These are phyloP conservation scores for Oreotrochilus melanogaster DNA, from an alignment of 2,113 vertebrate species.

Conservation along the genomic window DNA sequence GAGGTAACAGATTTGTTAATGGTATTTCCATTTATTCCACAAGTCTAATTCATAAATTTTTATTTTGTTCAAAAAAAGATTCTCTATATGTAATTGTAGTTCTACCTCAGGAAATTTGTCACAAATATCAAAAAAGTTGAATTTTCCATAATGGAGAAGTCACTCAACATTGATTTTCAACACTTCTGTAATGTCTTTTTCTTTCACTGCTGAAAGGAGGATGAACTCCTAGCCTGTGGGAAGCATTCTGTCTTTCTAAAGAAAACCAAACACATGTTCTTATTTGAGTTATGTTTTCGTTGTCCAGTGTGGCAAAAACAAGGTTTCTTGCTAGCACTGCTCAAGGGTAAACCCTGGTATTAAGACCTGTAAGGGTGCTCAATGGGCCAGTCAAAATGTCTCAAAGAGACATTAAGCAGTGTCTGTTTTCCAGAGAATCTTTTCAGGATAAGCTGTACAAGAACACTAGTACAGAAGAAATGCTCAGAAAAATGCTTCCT, in stretches of 20 bases:
- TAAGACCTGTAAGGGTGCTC: background rate
- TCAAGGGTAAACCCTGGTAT: background rate
- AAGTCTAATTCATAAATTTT: background rate
- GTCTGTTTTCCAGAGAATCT: background rate
- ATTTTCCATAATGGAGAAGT: background rate
- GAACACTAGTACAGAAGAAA: background rate
- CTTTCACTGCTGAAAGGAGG: background rate
- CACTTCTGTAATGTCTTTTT: background rate
- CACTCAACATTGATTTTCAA: background rate
- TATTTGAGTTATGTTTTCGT: background rate
- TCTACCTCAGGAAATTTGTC: background rate
- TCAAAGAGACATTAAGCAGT: background rate
- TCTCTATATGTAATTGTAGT: background rate
- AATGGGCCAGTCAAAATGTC: background rate
- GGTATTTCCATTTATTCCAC: background rate
- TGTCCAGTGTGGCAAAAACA: background rate
- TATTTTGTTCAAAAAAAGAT: background rate
- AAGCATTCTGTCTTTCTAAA: background rate
- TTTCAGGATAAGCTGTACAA: background rate
- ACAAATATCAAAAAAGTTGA: background rate
- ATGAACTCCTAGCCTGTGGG: background rate
- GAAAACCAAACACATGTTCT: background rate
- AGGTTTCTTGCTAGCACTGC: background rate
- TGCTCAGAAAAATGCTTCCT: background rate
- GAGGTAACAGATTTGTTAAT: background rate